phyloP scores from a whole-genome alignment of 2,797 vertebrate genomes.

The Cynopterus sphinx region DNA sequence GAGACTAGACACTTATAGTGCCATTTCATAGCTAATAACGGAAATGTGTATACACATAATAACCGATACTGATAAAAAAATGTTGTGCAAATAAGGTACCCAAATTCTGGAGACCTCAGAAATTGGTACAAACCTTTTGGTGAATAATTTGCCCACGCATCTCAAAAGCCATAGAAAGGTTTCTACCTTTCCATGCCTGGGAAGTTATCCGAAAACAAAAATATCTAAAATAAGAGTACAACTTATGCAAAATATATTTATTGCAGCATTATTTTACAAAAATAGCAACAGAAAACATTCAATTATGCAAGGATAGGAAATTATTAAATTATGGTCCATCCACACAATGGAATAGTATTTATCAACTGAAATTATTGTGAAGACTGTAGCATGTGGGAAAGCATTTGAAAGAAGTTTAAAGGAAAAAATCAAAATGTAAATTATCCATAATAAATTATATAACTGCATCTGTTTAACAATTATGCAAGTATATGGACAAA shows the following conservation, averaged over 20 bases:
- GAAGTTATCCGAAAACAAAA: neutral
- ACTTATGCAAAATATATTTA: neutral
- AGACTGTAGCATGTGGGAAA: neutral
- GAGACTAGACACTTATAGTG: neutral
- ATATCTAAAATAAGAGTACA: neutral
- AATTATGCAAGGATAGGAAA: neutral
- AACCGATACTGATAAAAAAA: neutral
- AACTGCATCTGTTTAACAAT: neutral
- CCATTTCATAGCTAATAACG: neutral
- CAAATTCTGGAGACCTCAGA: neutral
- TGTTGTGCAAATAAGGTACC: neutral
- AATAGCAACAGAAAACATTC: neutral
- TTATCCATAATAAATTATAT: neutral
- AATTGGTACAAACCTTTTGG: neutral
- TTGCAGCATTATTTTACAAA: conserved; percentile 1
- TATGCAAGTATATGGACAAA: neutral
- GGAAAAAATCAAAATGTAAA: neutral
- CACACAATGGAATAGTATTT: neutral
- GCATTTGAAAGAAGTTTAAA: conserved; percentile 9
- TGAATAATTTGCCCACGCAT: neutral
- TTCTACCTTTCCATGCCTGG: neutral
- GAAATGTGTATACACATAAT: neutral
- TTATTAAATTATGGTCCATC: neutral
- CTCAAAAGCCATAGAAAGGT: neutral
- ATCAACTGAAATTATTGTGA: conserved; percentile 2